Base-by-base conservation (phyloP, 1,140 invertebrate species). In the Asbolus verrucosus region DNA sequence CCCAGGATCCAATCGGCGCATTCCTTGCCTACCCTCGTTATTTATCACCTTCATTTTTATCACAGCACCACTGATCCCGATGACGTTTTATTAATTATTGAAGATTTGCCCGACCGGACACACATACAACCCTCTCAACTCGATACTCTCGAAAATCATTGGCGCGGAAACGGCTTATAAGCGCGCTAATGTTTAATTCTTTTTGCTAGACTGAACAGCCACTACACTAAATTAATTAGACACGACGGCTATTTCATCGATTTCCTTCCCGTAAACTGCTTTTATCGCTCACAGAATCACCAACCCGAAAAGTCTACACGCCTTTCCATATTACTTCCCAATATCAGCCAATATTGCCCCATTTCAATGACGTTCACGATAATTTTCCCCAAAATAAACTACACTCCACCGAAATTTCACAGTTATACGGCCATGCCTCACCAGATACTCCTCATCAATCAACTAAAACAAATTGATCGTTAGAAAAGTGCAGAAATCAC, bases 71-170 rank as follows among this genome's bases (percentile, higher is more conserved):
- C 62, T 59, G 38, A 62, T 61, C 62, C 30, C 30, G 54, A 69
- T 69, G 71, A 67, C 67, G 69, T 72, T 72, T 72, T 72, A 72
- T 72, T 72, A 72, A 72, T 72, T 72, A 72, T 72, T 62, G 50
- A 67, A 67, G 70, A 65, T 67, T 50, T 46, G 33, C 46, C 21
- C 46, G 46, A 54, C 46, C 46, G 46, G 61, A 39, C 61, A 63
- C 61, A 54, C 15, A 54, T 54, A 63, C 61, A 63, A 63, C 39
- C 61, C 33, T 43, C 61, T 63, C 33, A 13, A 54, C 21, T 46
- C 46, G 11, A 27, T 27, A 27, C 46, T 54, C 21, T 54, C 27
- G 8, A 27, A 50, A 54, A 54, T 27, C 46, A 27, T 24, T 15
- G 8, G 46, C n/a, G 46, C 46, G 46, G 9, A 54, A 54, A 54